These are phyloP conservation scores for Acyrthosiphon pisum DNA, from an alignment of 1,140 invertebrate genomes.

Conservation along the genomic window DNA sequence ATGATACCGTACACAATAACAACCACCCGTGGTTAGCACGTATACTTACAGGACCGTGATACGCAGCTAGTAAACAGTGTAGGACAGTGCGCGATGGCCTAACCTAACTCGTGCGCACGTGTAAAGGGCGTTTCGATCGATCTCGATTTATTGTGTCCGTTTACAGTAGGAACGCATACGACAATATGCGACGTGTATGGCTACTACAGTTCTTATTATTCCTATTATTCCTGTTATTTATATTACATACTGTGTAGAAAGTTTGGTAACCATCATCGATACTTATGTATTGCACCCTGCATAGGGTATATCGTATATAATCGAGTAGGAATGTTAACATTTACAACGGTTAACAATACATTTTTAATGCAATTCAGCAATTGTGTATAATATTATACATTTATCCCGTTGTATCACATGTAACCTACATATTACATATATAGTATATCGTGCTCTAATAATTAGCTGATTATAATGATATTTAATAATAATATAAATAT, in stretches of 20 bases:
- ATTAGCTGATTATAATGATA: not conserved
- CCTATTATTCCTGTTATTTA: not conserved
- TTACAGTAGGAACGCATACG: not conserved
- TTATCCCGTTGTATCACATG: too few relatives aligned
- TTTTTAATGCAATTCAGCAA: not conserved
- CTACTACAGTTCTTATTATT: not conserved
- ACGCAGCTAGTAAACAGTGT: not conserved
- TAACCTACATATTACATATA: not conserved
- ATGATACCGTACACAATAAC: not conserved
- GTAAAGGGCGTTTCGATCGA: slow-evolving; percentile 21
- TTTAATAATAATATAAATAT: not conserved
- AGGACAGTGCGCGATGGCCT: not conserved
- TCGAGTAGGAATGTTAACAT: not conserved
- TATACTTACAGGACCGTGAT: too few relatives aligned
- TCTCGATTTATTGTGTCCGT: slow-evolving; percentile 10
- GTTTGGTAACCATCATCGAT: not conserved
- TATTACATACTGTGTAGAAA: not conserved
- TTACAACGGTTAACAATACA: not conserved
- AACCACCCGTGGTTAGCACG: not conserved
- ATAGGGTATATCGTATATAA: not conserved
- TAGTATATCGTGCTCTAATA: not conserved
- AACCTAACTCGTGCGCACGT: not conserved
- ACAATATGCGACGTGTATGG: not conserved
- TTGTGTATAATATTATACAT: not conserved
- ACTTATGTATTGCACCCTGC: not conserved